Percentiles rank a stretch among this genome's conserved stretches.
Conservation (phyloP, 2,113 vertebrate species). For the Grallaria varia region DNA sequence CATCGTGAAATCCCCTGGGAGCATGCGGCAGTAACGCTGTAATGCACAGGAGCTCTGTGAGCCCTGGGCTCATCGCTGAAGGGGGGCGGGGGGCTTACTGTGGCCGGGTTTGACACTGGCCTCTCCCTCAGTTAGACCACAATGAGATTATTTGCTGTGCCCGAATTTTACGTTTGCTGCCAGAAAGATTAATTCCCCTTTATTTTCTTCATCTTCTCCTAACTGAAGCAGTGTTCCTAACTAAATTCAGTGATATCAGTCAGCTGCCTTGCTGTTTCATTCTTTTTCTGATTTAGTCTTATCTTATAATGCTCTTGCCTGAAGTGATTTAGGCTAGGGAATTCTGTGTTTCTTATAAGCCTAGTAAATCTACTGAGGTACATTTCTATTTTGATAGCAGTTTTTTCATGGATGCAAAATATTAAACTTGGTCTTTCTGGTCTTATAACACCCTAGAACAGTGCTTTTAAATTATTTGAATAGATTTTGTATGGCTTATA, state of each 20-base stretch:
- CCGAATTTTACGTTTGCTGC: constrained; percentile 41
- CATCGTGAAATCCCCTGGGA: neutral
- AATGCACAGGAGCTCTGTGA: neutral
- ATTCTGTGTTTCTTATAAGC: constrained; percentile 34
- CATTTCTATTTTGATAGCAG: constrained; percentile 10
- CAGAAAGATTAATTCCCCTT: constrained; percentile 42
- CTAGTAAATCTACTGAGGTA: constrained; percentile 33
- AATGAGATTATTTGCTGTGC: constrained; percentile 12
- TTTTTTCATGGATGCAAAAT: neutral
- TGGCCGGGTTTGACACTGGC: neutral
- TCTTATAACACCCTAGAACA: neutral
- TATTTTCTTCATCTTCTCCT: constrained; percentile 45
- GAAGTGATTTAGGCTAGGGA: constrained; percentile 31
- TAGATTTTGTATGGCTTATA: neutral
- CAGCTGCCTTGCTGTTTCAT: constrained; percentile 35
- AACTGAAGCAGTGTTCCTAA: constrained; percentile 2
- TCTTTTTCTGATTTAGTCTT: constrained; percentile 34
- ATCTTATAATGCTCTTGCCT: constrained; percentile 37
- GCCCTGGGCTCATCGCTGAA: neutral
- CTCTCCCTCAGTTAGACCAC: neutral
- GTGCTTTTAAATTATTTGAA: neutral
- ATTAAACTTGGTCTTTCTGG: neutral
- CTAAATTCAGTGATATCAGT: neutral
- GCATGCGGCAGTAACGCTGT: accelerated
- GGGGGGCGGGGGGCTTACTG: neutral